Percentiles rank a stretch among this genome's conserved stretches.
Conservation (phyloP, 2,113 vertebrate genomes). For the Jacana jacana region DNA sequence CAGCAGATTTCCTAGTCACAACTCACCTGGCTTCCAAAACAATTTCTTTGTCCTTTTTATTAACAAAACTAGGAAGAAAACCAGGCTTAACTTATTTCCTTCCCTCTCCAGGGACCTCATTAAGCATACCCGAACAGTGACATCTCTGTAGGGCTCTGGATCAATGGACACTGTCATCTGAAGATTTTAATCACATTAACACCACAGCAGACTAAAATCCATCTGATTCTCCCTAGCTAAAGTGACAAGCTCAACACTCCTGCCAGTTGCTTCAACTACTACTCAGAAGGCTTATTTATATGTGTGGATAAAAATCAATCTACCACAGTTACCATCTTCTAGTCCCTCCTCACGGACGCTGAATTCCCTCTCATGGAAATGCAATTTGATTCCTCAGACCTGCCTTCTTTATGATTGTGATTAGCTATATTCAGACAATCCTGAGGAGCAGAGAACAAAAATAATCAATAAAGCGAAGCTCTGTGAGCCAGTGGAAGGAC, state of each 20-base stretch:
- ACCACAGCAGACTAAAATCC: not conserved
- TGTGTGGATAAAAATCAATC: not conserved
- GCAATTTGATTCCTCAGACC: not conserved
- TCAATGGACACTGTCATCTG: not conserved
- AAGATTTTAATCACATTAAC: slow-evolving; percentile 23
- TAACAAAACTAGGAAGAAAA: not conserved
- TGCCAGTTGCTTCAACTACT: not conserved
- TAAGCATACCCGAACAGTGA: not conserved
- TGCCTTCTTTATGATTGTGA: not conserved
- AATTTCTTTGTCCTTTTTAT: not conserved
- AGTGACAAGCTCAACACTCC: not conserved
- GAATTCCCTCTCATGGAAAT: not conserved
- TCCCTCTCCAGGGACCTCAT: not conserved
- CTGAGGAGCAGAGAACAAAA: not conserved
- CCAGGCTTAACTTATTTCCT: not conserved
- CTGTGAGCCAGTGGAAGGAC: not conserved
- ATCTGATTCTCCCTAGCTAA: not conserved
- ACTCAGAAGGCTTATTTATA: not conserved
- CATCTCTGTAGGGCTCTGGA: not conserved
- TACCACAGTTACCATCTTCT: not conserved
- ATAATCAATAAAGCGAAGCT: not conserved
- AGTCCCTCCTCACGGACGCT: not conserved
- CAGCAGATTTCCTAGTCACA: not conserved
- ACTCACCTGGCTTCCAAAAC: not conserved
- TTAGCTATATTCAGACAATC: not conserved